Percentiles rank a stretch among this genome's conserved stretches.
These are phyloP conservation scores for Chloroceryle aenea DNA, from an alignment of 2,113 vertebrate genomes.

Conservation along the genomic window DNA sequence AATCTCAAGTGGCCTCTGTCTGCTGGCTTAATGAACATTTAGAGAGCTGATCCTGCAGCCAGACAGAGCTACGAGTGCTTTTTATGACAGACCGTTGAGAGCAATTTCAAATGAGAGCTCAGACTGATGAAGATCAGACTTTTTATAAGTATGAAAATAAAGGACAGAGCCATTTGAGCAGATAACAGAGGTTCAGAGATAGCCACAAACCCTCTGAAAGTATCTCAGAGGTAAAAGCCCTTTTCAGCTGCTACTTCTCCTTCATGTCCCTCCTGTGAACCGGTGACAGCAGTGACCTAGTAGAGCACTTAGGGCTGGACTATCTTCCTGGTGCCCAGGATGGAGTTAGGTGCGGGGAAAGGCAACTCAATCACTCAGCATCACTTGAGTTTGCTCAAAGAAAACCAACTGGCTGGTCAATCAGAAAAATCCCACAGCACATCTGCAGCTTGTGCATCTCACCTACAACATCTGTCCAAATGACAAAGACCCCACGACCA, in stretches of 20 bases:
- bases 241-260: not conserved
- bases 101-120: not conserved
- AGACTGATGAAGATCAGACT: not conserved
- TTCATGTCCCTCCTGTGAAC: not conserved
- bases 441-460: not conserved
- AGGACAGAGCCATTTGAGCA: not conserved
- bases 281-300: not conserved
- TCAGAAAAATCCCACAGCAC: not conserved
- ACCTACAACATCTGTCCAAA: not conserved
- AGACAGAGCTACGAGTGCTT: not conserved
- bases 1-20: conserved; percentile 49
- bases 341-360: not conserved
- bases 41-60: conserved; percentile 35
- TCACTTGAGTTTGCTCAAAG: not conserved
- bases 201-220: not conserved
- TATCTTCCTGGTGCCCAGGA: not conserved
- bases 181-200: not conserved
- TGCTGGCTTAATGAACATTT: conserved; percentile 39
- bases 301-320: not conserved
- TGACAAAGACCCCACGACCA: not conserved
- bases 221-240: not conserved
- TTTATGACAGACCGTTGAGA: not conserved
- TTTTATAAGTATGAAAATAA: not conserved
- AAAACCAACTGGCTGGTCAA: not conserved
- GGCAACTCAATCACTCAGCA: rapidly evolving